phyloP scores from a whole-genome alignment of 2,113 vertebrate genomes.

The Pollachius pollachius region DNA sequence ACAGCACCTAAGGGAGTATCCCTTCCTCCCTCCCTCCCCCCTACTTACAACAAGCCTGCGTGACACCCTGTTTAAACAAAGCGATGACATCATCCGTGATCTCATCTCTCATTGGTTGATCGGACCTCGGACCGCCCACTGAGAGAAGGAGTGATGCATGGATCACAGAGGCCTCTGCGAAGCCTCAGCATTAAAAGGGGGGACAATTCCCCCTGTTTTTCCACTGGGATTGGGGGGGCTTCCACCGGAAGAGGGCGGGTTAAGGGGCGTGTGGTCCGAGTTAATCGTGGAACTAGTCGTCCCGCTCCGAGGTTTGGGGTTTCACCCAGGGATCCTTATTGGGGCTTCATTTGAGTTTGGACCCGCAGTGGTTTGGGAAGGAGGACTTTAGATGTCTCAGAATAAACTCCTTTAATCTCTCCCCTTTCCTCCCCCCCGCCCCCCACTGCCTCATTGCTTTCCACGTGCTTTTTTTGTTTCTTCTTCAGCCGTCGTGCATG shows the following conservation, averaged over 20 bases:
- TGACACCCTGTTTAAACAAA: conserved; percentile 38
- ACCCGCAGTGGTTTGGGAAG: conserved; percentile 41
- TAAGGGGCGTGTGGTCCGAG: conserved; percentile 19
- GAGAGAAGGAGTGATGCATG: conserved; percentile 39
- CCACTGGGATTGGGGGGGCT: conserved; percentile 20
- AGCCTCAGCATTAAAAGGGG: conserved; percentile 30
- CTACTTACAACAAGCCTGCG: conserved; percentile 45
- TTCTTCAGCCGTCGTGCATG: no score
- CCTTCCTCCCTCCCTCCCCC: conserved; percentile 14
- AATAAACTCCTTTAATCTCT: conserved; percentile 63
- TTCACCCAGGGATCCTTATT: conserved; percentile 31
- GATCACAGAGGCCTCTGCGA: conserved; percentile 48
- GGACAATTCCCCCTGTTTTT: conserved; percentile 26
- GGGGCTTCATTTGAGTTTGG: conserved; percentile 46
- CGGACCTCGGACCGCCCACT: conserved; percentile 38
- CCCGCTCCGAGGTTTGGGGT: conserved; percentile 29
- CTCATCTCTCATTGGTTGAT: conserved; percentile 49
- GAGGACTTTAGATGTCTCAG: conserved; percentile 59
- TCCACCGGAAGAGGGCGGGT: no score
- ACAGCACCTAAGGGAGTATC: no score
- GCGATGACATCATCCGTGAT: conserved; percentile 57
- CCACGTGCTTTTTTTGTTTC: neutral
- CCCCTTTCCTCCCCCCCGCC: neutral
- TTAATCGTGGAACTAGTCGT: conserved; percentile 2
- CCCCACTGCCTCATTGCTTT: neutral